Conservation (phyloP, 2,113 vertebrate genomes). For the Nicator chloris region DNA sequence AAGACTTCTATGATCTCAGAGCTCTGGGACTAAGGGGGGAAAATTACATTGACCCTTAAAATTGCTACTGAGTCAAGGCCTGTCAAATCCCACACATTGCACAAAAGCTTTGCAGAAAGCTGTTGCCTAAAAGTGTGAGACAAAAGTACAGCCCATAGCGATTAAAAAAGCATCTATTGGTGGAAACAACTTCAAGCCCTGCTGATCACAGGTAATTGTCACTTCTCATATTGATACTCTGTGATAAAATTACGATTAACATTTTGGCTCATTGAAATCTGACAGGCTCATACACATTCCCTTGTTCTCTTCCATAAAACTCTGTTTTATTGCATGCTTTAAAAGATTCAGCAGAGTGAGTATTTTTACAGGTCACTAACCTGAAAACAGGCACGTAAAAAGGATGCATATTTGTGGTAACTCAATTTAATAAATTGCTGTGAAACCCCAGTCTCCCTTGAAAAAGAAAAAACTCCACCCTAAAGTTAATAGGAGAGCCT, state of each 20-base stretch:
- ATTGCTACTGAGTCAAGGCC: background rate
- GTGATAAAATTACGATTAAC: background rate
- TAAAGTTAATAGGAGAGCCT: background rate
- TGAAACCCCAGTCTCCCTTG: rapidly evolving
- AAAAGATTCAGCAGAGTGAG: background rate
- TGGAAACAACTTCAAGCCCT: background rate
- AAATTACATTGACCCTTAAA: background rate
- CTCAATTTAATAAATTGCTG: background rate
- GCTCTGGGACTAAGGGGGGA: background rate
- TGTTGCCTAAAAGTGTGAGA: background rate
- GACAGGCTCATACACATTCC: background rate
- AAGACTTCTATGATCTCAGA: background rate
- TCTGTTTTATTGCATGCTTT: background rate
- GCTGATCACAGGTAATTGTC: background rate
- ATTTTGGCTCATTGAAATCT: background rate
- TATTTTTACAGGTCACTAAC: background rate
- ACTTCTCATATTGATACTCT: background rate
- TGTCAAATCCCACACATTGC: background rate
- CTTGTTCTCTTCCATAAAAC: conserved; percentile 17
- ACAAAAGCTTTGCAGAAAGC: background rate
- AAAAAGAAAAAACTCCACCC: background rate
- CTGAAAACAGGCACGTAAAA: background rate
- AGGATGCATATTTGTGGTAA: background rate
- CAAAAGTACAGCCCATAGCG: background rate
- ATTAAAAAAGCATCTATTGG: background rate